Evolutionary conservation across 2,113 vertebrate species (phyloP), one percentile per base, ranked within the genome.

Genomic region (Rhegmatorhina hoffmannsi): DNA sequence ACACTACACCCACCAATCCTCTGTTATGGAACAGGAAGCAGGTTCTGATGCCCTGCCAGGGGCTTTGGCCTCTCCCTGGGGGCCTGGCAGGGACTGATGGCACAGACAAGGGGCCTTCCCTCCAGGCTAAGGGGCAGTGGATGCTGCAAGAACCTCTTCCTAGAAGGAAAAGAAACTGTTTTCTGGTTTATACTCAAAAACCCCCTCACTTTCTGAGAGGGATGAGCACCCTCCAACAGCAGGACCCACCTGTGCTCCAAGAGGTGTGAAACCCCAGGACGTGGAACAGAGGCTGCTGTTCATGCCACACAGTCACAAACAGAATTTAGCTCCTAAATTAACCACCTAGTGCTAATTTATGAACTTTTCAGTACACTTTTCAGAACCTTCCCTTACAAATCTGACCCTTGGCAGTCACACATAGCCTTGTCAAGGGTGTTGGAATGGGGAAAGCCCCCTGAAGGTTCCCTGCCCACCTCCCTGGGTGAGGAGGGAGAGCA

Each of bases 381-480:
- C 40, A 43, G 40, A 50, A 38, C 6, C 3, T 50, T 67, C 9
- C 12, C n/a, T 72, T 38, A 24, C 9, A 60, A 72, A 56, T 5
- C 7, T 9, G 11, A 3, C 1, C 9, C 18, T 2, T 58, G 25
- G 21, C 20, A 50, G 10, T 43, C 29, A 10, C 64, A 14, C 3
- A 24, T 4, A 47, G 13, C 29, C 33, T 64, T 25, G 4, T 11
- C 33, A 46, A 0, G 1, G 7, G 4, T 11, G 4, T 38, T 43
- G 16, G 47, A 63, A 43, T 20, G 21, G 2, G 15, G 67, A 47
- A 63, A 85, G 16, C 10, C 11, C 17, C 36, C 17, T 29, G 29
- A 43, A 68, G 47, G 20, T 24, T 46, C n/a, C 6, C 47, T 63
- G 49, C 29, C 34, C 4, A 25, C 10, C 21, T 47, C 18, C 3